A percentile compares a stretch with the other conserved stretches of the same genome.
Evolutionary conservation across 2,113 vertebrate genomes (phyloP).

Genomic region (Cranoglanis bouderius): DNA sequence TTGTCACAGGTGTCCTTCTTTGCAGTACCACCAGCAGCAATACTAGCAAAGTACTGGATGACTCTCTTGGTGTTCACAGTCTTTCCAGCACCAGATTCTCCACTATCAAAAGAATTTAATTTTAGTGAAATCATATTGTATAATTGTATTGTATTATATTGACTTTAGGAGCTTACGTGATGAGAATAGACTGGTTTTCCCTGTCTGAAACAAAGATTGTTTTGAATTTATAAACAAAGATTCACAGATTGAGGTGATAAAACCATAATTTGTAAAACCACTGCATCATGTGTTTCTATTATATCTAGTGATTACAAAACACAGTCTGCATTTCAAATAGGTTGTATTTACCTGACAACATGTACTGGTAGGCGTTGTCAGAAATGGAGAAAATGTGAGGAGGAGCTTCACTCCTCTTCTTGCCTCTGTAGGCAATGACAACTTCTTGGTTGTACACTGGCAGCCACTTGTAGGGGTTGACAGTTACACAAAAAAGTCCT

Average conservation of each 20-base stretch:
- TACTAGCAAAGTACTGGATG: conserved; percentile 86
- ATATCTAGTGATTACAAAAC: not conserved
- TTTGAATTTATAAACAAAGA: not conserved
- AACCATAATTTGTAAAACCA: not conserved
- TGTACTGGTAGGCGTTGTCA: conserved; percentile 89
- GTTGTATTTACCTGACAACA: conserved; percentile 80
- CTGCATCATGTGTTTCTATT: not conserved
- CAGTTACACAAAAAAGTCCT: conserved; percentile 76
- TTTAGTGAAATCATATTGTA: not conserved
- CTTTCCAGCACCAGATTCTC: conserved; percentile 88
- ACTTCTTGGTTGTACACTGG: conserved; percentile 87
- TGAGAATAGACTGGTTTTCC: conserved; percentile 85
- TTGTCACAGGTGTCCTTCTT: conserved; percentile 32
- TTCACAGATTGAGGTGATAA: not conserved
- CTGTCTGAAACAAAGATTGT: conserved; percentile 70
- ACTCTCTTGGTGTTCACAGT: conserved; percentile 89
- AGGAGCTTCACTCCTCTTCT: conserved; percentile 88
- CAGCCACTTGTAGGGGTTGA: conserved; percentile 91
- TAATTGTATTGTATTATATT: not conserved
- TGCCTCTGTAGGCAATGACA: conserved; percentile 85
- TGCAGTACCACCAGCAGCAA: conserved; percentile 73
- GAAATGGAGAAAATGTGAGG: conserved; percentile 95
- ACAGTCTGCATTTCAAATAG: conserved; percentile 49
- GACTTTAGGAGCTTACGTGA: conserved; percentile 73
- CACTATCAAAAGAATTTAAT: conserved; percentile 62